Base-by-base conservation (phyloP, 2,797 vertebrate genomes). In the Rhinatrema bivittatum region DNA sequence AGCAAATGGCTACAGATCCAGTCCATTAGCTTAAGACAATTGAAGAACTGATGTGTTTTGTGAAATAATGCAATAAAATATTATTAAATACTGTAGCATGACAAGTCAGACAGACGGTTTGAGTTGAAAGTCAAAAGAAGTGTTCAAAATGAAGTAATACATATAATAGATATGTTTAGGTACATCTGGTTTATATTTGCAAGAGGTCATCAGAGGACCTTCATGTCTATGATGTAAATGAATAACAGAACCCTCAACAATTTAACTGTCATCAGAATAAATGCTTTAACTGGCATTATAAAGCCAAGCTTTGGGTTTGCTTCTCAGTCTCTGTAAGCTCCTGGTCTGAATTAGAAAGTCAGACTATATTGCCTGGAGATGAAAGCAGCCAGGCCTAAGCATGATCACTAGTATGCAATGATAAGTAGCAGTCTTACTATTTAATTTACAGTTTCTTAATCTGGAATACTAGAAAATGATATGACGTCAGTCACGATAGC, bases 171-270 rank as follows among this genome's bases (percentile, higher is more conserved):
- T 74, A 73, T 50, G 72, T 79, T 62, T 46, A 55, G 58, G 62
- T 65, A 73, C 91, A 94, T 93, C 88, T 92, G 93, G 90, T 80
- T 89, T 81, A 68, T 71, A 82, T 94, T 81, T 91, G 68, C 62
- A 74, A 65, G 67, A 62, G 67, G 87, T 79, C 78, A 60, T 76
- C 70, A 55, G 78, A 78, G 79, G 80, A 87, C 83, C 76, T 79
- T 56, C 43, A 57, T 69, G 76, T 74, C 84, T 86, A 68, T 76
- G 81, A 80, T 82, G 82, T 79, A 87, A 91, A 94, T 88, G 76
- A 87, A 63, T 79, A 90, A 85, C 88, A 93, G 91, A 87, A 79
- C 74, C 65, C 55, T 65, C 42, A 20, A 86, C 79, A 72, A 90
- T 90, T 89, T 87, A 90, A 89, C 89, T 89, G 88, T 91, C 88